Conservation (phyloP, 2,113 vertebrate genomes). For the Pedetes capensis region DNA sequence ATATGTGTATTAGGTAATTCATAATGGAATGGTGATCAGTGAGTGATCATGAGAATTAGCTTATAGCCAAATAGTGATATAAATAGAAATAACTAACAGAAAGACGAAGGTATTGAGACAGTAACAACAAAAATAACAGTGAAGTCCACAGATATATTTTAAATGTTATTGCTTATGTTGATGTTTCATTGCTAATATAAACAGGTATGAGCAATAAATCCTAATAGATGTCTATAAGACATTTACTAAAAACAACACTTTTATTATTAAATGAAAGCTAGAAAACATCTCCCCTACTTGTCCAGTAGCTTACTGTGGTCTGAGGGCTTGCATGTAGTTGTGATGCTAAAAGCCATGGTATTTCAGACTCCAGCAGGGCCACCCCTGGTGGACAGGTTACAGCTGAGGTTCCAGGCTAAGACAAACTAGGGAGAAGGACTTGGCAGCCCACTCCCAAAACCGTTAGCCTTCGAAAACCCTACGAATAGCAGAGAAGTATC, state of each 20-base stretch:
- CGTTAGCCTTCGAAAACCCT: no score
- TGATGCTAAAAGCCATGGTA: no score
- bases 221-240: not conserved
- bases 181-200: not conserved
- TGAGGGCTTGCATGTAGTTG: no score
- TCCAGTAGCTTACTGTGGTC: no score
- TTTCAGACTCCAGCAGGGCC: no score
- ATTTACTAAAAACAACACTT: not conserved
- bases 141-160: not conserved
- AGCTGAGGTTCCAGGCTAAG: no score
- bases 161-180: not conserved
- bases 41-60: not conserved
- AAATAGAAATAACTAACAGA: no score
- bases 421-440: no score
- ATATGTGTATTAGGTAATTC: not conserved
- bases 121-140: not conserved
- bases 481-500: no score
- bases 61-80: not conserved
- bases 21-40: not conserved
- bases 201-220: not conserved
- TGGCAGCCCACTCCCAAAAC: no score
- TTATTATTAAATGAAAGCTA: not conserved
- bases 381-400: no score
- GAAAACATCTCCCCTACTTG: not conserved
- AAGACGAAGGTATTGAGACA: not conserved